These are phyloP conservation scores for Sebastes hopkinsi DNA, from an alignment of 2,797 vertebrate species.

Conservation along the genomic window DNA sequence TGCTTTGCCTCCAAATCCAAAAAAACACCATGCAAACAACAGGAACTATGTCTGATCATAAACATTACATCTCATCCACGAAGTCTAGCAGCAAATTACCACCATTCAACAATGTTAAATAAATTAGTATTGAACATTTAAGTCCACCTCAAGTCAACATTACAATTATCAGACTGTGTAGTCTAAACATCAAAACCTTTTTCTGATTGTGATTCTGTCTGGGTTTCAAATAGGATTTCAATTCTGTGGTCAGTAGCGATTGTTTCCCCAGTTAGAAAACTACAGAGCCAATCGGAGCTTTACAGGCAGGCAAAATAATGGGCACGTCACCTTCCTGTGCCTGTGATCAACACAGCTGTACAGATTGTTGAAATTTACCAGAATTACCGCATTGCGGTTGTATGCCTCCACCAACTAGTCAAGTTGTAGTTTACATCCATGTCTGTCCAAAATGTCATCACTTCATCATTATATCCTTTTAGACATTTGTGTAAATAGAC, in stretches of 20 bases:
- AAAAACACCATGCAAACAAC: conserved; percentile 13
- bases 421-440: too few species aligned
- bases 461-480: too few species aligned
- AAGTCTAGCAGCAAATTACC: neutral
- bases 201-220: neutral
- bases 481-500: too few species aligned
- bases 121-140: neutral
- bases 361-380: neutral
- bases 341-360: too few species aligned
- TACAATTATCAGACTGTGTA: neutral
- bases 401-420: too few species aligned
- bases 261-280: neutral
- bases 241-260: neutral
- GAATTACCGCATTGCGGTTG: too few species aligned
- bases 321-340: neutral
- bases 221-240: too few species aligned
- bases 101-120: neutral
- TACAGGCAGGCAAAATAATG: neutral
- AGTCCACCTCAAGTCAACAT: neutral
- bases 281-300: neutral
- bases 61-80: conserved; percentile 4
- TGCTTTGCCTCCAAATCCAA: conserved; percentile 11
- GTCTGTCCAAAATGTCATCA: too few species aligned
- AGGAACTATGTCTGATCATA: conserved; percentile 11
- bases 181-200: neutral